Percentiles rank a stretch among this genome's conserved stretches.
Conservation (phyloP, 1,140 invertebrate species). For the Eumeta japonica region DNA sequence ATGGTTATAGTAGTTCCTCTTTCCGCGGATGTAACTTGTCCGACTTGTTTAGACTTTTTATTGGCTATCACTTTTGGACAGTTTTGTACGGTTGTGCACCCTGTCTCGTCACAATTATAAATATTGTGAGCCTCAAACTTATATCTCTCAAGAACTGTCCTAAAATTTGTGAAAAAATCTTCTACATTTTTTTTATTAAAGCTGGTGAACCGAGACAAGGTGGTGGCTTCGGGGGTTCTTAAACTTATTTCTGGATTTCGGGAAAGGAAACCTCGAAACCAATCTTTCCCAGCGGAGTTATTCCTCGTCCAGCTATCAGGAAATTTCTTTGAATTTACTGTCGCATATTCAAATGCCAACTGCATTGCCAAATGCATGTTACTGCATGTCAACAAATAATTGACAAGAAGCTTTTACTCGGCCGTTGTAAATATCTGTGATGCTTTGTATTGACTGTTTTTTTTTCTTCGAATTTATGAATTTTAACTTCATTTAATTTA, state of each 20-base stretch:
- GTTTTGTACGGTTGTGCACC: constrained; percentile 10
- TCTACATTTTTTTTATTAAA: constrained; percentile 5
- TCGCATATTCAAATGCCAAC: constrained; percentile 5
- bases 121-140: constrained; percentile 12
- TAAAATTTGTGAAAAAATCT: constrained; percentile 5
- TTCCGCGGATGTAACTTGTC: constrained; percentile 15
- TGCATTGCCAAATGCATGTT: constrained; percentile 6
- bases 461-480: too few relatives aligned
- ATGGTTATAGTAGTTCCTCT: constrained; percentile 13
- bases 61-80: constrained; percentile 14
- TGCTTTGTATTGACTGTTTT: too few relatives aligned
- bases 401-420: constrained; percentile 1
- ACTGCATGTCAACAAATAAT: constrained; percentile 8
- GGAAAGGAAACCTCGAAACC: constrained; percentile 5
- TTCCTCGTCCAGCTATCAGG: too few relatives aligned
- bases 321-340: constrained; percentile 5
- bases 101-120: constrained; percentile 18
- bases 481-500: too few relatives aligned
- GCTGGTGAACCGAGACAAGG: too few relatives aligned
- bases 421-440: neutral
- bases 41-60: constrained; percentile 11
- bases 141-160: constrained; percentile 10
- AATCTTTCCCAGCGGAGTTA: constrained; percentile 4
- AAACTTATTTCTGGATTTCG: too few relatives aligned
- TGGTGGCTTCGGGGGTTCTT: neutral